Base-by-base conservation (phyloP, 2,113 vertebrate species). In the Aspidoscelis tigris region DNA sequence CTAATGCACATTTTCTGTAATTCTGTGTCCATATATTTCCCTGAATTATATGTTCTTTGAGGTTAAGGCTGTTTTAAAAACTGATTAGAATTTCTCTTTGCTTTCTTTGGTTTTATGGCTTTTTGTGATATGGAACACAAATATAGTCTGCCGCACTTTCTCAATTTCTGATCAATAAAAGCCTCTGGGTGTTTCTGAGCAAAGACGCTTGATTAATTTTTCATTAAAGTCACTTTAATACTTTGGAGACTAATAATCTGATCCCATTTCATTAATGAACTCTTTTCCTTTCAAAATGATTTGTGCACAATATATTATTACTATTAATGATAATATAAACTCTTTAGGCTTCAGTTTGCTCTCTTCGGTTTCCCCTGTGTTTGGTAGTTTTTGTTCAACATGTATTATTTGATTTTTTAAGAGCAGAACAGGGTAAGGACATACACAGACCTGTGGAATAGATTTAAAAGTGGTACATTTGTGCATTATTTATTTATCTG, bases 121-220 rank as follows among this genome's bases (percentile, higher is more conserved):
- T 64, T 82, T 66, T 76, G 50, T 11, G 0, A 0, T 75, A 3
- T 72, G 77, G 84, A 78, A 84, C 83, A 72, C 83, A 88, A 90
- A 82, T 43, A 71, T 21, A 76, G 26, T 89, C 77, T 84, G 41
- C 77, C 87, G 81, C 74, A 84, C 82, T 76, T 88, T 87, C 74
- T n/a, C 70, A 83, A 55, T 64, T 90, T 78, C 87, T 93, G 80
- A 91, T 93, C 92, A 88, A 89, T 95, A 94, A 82, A 83, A 91
- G 85, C 93, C 0, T 0, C 41, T 76, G 90, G 91, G 58, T 89
- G 92, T 94, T 96, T 95, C 91, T 2, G 0, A 91, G 64, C 90
- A 75, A 58, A 92, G 84, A 93, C 86, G 73, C 87, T 88, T 95
- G 88, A 93, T 96, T 93, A 95, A 80, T 96, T 94, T 93, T 69